A percentile compares a stretch with the other conserved stretches of the same genome.
These are phyloP conservation scores for Campoletis raptor DNA, from an alignment of 2,888 invertebrate species.

Conservation along the genomic window DNA sequence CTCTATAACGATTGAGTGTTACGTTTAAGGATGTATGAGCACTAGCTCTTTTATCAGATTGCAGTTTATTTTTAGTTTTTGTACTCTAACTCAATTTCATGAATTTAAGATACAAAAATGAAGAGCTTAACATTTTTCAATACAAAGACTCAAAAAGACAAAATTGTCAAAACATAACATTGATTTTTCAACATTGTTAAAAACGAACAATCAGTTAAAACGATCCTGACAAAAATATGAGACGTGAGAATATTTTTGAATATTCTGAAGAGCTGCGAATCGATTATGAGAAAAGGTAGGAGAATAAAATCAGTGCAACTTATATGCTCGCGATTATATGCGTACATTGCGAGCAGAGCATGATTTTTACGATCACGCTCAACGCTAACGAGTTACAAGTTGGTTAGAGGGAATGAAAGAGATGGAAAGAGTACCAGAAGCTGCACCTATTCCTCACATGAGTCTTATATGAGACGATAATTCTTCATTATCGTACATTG, in stretches of 20 bases:
- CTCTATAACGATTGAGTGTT: slow-evolving; percentile 49
- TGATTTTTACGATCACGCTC: slow-evolving; percentile 82
- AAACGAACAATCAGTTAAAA: background rate
- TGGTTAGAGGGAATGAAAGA: background rate
- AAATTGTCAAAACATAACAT: no score
- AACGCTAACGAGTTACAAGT: slow-evolving; percentile 80
- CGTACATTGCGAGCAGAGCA: slow-evolving; percentile 33
- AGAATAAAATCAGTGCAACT: slow-evolving; percentile 36
- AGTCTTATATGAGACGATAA: slow-evolving; percentile 83
- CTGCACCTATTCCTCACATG: slow-evolving; percentile 75
- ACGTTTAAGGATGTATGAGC: slow-evolving; percentile 32
- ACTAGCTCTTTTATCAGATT: slow-evolving; percentile 8
- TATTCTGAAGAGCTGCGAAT: background rate
- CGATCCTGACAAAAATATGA: background rate
- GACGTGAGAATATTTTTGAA: background rate
- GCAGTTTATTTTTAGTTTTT: background rate
- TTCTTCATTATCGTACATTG: slow-evolving; percentile 85
- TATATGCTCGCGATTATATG: slow-evolving; percentile 60
- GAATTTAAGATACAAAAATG: background rate
- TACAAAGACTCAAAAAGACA: background rate
- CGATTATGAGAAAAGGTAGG: slow-evolving; percentile 5
- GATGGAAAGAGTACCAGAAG: slow-evolving; percentile 54
- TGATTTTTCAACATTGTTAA: background rate
- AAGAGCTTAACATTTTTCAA: background rate
- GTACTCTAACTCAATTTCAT: background rate